A percentile compares a stretch with the other conserved stretches of the same genome.
Evolutionary conservation across 92 coral and sea anemone species (phyloP).

Genomic region (Palythoa grandis): DNA sequence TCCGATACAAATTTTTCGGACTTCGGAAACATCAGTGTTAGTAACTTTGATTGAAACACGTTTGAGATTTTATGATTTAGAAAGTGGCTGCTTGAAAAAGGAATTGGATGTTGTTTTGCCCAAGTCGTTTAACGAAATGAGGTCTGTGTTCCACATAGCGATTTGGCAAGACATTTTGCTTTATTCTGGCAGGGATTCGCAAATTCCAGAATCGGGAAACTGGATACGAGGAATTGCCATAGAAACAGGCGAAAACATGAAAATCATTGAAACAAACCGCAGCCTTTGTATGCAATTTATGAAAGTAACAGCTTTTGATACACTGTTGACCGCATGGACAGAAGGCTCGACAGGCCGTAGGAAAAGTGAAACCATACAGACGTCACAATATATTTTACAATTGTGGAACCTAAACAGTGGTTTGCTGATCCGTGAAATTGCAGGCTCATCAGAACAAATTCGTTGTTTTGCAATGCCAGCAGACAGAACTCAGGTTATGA

Average conservation of each 20-base stretch:
- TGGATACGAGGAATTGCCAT: constrained; percentile 60
- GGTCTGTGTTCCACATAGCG: constrained; percentile 26
- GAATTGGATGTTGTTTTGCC: constrained; percentile 50
- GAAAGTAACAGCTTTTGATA: constrained; percentile 50
- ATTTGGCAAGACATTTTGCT: constrained; percentile 4
- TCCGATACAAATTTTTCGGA: constrained; percentile 53
- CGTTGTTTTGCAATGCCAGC: constrained; percentile 70
- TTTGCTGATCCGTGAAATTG: constrained; percentile 42
- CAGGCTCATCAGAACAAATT: constrained; percentile 53
- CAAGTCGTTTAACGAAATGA: constrained; percentile 5
- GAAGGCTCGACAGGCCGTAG: constrained; percentile 36
- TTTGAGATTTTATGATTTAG: constrained; percentile 54
- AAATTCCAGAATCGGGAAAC: constrained; percentile 1
- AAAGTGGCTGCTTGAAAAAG: constrained; percentile 42
- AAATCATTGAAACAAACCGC: constrained; percentile 14
- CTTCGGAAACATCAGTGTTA: constrained; percentile 17
- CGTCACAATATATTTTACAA: constrained; percentile 45
- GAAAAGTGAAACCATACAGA: constrained; percentile 44
- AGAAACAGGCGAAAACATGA: constrained; percentile 41
- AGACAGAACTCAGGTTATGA: constrained; percentile 55
- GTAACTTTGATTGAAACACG: constrained; percentile 45
- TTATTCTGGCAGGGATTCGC: constrained; percentile 49
- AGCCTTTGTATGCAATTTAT: constrained; percentile 41
- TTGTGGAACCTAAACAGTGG: constrained; percentile 53
- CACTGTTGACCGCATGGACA: constrained; percentile 52